Evolutionary conservation across 2,888 invertebrate genomes (phyloP), one percentile per base, ranked within the genome.

Genomic region (Galerucella nymphaeae): DNA sequence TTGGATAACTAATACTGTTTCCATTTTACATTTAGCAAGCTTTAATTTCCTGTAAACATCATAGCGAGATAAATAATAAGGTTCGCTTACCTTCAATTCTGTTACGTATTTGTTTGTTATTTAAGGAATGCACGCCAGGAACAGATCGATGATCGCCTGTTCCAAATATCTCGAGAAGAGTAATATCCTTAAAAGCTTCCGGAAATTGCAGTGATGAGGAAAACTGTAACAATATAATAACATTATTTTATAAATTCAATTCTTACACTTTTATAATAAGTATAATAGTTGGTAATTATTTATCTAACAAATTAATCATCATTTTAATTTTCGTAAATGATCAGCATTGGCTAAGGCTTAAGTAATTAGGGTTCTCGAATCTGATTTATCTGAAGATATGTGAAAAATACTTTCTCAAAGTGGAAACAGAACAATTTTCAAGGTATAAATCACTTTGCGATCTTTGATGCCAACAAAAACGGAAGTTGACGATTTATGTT

Each of bases 391-490:
- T 8, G 16, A 53, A 16, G 16, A 18, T 53, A 11, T 53, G 16
- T 18, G 53, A 9, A 53, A 53, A 53, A 53, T 61, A 20, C 23
- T 61, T 57, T 57, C 14, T 59, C 55, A 55, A 57, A 66, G 50
- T 58, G 50, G 53, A 66, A 62, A 65, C 67, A 67, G 61, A 70
- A 74, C 70, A 73, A 72, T 77, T 75, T 75, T 74, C 58, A 73
- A 73, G 73, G 71, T 69, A 76, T 76, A 75, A 73, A 73, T 76
- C 76, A 75, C 66, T 42, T 66, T 61, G 55, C 50, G 62, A 68
- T 61, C 61, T 74, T 67, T 72, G 70, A 72, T 71, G 73, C 61
- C 57, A 63, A 71, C 67, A 75, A 73, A 75, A 74, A 75, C 65
- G 75, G 73, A 67, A 61, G 62, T 53, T 67, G 30, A 64, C 45